A percentile compares a stretch with the other conserved stretches of the same genome.
Evolutionary conservation across 2,113 vertebrate genomes (phyloP).

Genomic region (Periophthalmodon schlosseri): DNA sequence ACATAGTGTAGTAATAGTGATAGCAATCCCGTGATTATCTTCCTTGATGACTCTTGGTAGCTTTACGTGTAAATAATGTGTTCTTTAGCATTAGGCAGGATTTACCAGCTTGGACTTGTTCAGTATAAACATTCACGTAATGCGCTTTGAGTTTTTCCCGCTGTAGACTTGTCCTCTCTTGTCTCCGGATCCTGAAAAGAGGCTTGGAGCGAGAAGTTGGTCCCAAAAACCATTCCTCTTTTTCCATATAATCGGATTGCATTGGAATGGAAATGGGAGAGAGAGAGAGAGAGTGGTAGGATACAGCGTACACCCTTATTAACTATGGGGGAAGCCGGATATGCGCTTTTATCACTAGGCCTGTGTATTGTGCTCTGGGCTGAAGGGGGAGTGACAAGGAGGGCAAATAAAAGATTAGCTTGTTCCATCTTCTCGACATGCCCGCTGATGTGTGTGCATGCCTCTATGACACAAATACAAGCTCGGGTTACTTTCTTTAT

Average conservation of each 20-base stretch:
- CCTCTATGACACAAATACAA: constrained; percentile 16
- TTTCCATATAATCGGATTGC: constrained; percentile 63
- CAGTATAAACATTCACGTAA: constrained; percentile 35
- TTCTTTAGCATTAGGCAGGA: constrained; percentile 34
- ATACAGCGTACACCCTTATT: constrained; percentile 65
- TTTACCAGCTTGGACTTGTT: constrained; percentile 56
- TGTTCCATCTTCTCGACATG: constrained; percentile 51
- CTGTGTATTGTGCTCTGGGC: constrained; percentile 55
- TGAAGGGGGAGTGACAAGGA: constrained; percentile 41
- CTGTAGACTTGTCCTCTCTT: constrained; percentile 61
- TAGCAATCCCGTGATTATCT: background rate
- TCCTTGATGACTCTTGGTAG: background rate
- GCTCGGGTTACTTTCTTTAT: background rate
- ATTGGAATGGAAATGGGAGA: constrained; percentile 24
- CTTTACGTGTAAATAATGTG: background rate
- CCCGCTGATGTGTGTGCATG: constrained; percentile 31
- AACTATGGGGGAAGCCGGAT: constrained; percentile 55
- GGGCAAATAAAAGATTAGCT: constrained; percentile 51
- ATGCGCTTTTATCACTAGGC: constrained; percentile 63
- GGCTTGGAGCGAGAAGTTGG: constrained; percentile 56
- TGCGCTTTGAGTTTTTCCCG: constrained; percentile 33
- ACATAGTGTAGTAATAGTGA: background rate
- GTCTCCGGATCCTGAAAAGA: constrained; percentile 59
- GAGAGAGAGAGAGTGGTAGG: constrained; percentile 52
- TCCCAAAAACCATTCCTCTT: constrained; percentile 57